Percentiles rank a stretch among this genome's conserved stretches.
These are phyloP conservation scores for Pampus argenteus DNA, from an alignment of 2,797 vertebrate species.

Conservation along the genomic window DNA sequence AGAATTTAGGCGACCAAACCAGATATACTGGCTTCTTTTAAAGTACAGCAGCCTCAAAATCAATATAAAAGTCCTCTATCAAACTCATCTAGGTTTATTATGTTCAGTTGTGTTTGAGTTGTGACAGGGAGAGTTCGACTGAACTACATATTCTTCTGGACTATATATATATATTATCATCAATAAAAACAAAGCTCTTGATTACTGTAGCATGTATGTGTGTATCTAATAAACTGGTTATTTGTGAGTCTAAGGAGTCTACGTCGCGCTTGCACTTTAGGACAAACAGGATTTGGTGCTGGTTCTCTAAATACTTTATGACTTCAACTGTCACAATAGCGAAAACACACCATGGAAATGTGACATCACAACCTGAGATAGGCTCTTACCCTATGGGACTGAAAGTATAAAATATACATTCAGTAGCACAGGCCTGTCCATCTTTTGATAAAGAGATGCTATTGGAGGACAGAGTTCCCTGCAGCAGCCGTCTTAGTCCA, in stretches of 20 bases:
- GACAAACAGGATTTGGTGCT: background rate
- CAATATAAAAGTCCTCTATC: constrained; percentile 6
- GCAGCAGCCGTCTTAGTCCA: constrained; percentile 70
- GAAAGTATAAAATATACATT: constrained; percentile 63
- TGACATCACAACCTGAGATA: constrained; percentile 28
- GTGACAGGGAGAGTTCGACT: background rate
- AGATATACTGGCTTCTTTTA: constrained; percentile 15
- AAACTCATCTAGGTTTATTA: constrained; percentile 12
- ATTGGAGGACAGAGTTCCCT: constrained; percentile 61
- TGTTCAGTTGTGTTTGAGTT: constrained; percentile 19
- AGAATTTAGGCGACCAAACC: constrained; percentile 7
- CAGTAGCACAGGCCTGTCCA: constrained; percentile 48
- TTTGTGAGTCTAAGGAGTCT: background rate
- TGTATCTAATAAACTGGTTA: constrained; percentile 4
- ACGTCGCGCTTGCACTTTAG: background rate
- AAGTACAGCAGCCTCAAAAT: constrained; percentile 31
- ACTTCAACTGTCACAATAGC: background rate
- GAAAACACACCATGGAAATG: constrained; percentile 23
- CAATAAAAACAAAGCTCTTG: background rate
- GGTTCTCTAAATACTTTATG: constrained; percentile 8
- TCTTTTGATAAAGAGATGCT: constrained; percentile 67
- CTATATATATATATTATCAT: too few relatives aligned
- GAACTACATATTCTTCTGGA: background rate
- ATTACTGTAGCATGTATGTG: background rate
- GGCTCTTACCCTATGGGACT: constrained; percentile 22